Base-by-base conservation (phyloP, 2,113 vertebrate species). In the Siphamia tubifer region DNA sequence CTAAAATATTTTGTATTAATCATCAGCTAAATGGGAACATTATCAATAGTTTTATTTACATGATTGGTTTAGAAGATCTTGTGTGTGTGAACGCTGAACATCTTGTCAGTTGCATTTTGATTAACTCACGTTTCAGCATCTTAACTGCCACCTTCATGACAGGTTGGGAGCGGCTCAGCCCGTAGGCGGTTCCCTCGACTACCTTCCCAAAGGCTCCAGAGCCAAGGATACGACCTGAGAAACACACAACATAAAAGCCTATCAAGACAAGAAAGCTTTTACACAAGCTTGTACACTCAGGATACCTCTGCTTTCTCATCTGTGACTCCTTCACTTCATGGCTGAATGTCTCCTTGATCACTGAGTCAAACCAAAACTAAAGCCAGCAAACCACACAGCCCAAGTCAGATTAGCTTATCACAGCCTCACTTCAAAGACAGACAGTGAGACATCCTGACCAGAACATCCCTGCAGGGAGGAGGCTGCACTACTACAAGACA, bases 101-200 rank as follows among this genome's bases (percentile, higher is more conserved):
- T 9, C 6, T 15, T 19, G 21, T 39, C 15, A 24, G 1, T 0
- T 43, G 1, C 38, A 15, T 17, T 51, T 0, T 20, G 24, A 19
- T 10, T 28, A 61, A 94, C 97, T 95, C 85, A 99, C 98, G 96
- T 92, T 99, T 99, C 25, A 99, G 87, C 98, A 99, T 99, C 91
- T 99, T 99, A 47, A 98, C 98, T 1, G 98, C 98, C 38, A 99
- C 97, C 85, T 99, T 99, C 98, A 98, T 99, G 65, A 99, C 96
- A 0, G 97, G 96, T 49, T 98, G 97, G 21, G 98, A 99, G 35
- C 94, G 94, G 71, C 97, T 99, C 47, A 99, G 84, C 77, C 97
- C 98, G 8, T 99, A 99, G 0, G 96, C 97, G 1, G 96, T 98
- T 48, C 97, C 98, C 81, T 99, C 98, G 1, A 99, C 96, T 63